Percentiles rank a stretch among this genome's conserved stretches.
These are phyloP conservation scores for Riparia riparia DNA, from an alignment of 2,113 vertebrate genomes.

Conservation along the genomic window DNA sequence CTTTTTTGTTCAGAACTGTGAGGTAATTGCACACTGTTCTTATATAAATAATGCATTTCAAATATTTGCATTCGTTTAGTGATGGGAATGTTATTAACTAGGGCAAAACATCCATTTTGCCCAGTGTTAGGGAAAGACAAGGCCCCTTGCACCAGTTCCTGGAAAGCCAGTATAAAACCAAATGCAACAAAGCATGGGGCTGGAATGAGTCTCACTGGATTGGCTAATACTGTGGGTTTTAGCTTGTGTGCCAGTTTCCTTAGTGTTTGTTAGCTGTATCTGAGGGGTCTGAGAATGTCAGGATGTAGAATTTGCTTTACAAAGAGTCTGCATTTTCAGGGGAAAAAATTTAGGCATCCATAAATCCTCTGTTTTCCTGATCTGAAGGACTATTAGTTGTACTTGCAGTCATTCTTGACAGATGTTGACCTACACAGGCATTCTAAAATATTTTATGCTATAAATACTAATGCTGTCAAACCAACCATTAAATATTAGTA, in stretches of 20 bases:
- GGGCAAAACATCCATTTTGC: slow-evolving; percentile 18
- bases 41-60: slow-evolving; percentile 55
- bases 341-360: background rate
- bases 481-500: background rate
- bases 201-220: background rate
- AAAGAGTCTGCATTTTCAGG: background rate
- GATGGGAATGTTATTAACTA: slow-evolving; percentile 30
- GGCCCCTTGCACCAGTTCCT: background rate
- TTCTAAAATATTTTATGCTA: background rate
- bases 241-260: background rate
- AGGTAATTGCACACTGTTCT: slow-evolving; percentile 32
- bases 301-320: background rate
- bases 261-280: background rate
- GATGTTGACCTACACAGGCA: background rate
- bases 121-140: background rate
- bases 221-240: background rate
- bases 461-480: slow-evolving; percentile 27
- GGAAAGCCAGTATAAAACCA: background rate
- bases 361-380: background rate
- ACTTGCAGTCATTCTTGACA: background rate
- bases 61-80: slow-evolving; percentile 37
- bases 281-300: background rate
- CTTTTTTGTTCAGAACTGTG: slow-evolving; percentile 30
- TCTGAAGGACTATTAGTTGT: background rate
- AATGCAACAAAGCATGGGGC: background rate